These are phyloP conservation scores for Geopemphigus sp. DNA, from an alignment of 1,140 invertebrate species.

Conservation along the genomic window DNA sequence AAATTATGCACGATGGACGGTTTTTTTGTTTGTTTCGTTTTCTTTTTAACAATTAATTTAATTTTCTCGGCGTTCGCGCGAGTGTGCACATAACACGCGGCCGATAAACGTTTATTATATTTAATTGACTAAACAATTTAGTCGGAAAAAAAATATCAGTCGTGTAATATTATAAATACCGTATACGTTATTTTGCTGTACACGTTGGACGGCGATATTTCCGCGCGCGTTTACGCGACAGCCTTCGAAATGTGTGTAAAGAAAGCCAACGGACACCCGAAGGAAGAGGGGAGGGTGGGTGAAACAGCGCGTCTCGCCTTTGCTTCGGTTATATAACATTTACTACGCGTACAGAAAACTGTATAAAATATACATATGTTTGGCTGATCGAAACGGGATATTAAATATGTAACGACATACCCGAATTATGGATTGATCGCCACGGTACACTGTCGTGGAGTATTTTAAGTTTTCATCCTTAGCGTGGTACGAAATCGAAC, in stretches of 20 bases:
- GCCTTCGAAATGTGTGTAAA: neutral
- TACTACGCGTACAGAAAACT: too few relatives aligned
- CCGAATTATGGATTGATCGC: too few relatives aligned
- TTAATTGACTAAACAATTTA: neutral
- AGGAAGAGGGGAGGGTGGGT: neutral
- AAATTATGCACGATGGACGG: conserved; percentile 45
- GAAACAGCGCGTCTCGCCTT: too few relatives aligned
- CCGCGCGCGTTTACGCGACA: neutral
- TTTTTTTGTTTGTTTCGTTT: conserved; percentile 6
- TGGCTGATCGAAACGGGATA: too few relatives aligned
- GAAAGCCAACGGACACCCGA: neutral
- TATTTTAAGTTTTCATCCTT: too few relatives aligned
- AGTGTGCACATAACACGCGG: neutral
- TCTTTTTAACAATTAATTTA: neutral
- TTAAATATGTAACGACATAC: too few relatives aligned
- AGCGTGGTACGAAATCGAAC: too few relatives aligned
- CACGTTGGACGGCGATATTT: neutral
- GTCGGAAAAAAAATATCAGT: conserved; percentile 3
- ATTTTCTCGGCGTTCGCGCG: conserved; percentile 3
- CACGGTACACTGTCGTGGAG: too few relatives aligned
- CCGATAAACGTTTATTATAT: conserved; percentile 4
- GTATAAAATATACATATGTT: too few relatives aligned
- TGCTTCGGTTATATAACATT: too few relatives aligned
- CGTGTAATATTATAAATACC: neutral
- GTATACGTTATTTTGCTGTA: neutral